Conservation (phyloP, 2,888 invertebrate genomes). For the Pardosa pseudoannulata region DNA sequence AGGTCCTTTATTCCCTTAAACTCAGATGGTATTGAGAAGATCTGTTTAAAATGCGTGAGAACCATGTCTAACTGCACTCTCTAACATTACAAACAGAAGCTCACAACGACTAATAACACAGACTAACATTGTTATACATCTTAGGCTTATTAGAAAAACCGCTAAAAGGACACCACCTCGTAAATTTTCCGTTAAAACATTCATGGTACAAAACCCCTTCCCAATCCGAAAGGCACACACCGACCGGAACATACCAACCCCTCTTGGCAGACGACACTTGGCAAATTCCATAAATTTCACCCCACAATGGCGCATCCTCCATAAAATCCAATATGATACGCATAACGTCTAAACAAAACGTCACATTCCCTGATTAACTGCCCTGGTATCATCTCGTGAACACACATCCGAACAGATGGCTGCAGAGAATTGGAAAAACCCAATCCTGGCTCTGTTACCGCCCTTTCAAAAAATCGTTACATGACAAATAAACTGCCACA, state of each 20-base stretch:
- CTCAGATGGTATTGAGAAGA: too few relatives aligned
- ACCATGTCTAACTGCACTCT: too few relatives aligned
- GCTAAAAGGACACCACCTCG: neutral
- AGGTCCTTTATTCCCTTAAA: too few relatives aligned
- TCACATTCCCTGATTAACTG: neutral
- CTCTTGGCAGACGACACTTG: neutral
- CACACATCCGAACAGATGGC: neutral
- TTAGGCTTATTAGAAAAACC: neutral
- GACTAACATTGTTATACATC: neutral
- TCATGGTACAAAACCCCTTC: neutral
- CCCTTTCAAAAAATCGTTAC: slow-evolving; percentile 5
- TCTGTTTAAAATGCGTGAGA: too few relatives aligned
- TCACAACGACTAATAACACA: too few relatives aligned
- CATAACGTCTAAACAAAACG: neutral
- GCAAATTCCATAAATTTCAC: neutral
- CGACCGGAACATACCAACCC: neutral
- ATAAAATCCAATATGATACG: neutral
- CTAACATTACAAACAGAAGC: too few relatives aligned
- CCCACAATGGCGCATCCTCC: neutral
- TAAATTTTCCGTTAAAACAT: slow-evolving; percentile 8
- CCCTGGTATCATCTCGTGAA: neutral
- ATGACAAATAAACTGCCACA: neutral
- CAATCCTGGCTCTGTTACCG: neutral
- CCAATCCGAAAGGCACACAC: neutral
- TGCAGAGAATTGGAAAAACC: neutral